Conservation (phyloP, 2,797 vertebrate genomes). For the Chelon auratus region DNA sequence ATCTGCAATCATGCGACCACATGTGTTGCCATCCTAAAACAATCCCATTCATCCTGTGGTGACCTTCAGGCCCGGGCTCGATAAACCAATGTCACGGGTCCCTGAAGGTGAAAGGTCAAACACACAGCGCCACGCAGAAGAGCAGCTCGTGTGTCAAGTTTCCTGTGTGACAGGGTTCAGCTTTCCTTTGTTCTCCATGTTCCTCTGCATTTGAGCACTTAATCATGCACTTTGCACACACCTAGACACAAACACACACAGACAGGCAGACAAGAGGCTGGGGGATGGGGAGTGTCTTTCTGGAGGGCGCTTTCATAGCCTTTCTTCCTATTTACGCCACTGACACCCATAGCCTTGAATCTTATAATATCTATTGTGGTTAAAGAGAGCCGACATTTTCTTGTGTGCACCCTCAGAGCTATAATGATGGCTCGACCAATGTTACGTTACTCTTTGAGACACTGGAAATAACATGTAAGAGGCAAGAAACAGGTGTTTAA, state of each 20-base stretch:
- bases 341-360: conserved; percentile 34
- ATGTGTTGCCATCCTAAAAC: not conserved
- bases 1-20: not conserved
- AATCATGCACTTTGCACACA: conserved; percentile 61
- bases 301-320: conserved; percentile 34
- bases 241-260: conserved; percentile 46
- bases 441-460: not conserved
- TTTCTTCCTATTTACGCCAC: conserved; percentile 28
- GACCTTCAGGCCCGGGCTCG: conserved; percentile 42
- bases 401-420: conserved; percentile 11
- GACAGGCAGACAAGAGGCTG: conserved; percentile 52
- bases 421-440: not conserved
- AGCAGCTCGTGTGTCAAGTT: conserved; percentile 55
- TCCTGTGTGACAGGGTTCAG: conserved; percentile 37
- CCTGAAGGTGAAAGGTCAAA: conserved; percentile 72
- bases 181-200: conserved; percentile 62
- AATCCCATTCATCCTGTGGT: conserved; percentile 32
- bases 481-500: not conserved
- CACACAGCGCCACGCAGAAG: conserved; percentile 20
- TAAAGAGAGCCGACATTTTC: conserved; percentile 27
- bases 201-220: conserved; percentile 30
- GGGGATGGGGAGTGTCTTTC: conserved; percentile 42
- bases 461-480: conserved; percentile 1
- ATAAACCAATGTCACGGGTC: conserved; percentile 34
- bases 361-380: conserved; percentile 37